Percentiles rank a stretch among this genome's conserved stretches.
phyloP scores from a whole-genome alignment of 2,797 vertebrate species.

The Karalla daura region DNA sequence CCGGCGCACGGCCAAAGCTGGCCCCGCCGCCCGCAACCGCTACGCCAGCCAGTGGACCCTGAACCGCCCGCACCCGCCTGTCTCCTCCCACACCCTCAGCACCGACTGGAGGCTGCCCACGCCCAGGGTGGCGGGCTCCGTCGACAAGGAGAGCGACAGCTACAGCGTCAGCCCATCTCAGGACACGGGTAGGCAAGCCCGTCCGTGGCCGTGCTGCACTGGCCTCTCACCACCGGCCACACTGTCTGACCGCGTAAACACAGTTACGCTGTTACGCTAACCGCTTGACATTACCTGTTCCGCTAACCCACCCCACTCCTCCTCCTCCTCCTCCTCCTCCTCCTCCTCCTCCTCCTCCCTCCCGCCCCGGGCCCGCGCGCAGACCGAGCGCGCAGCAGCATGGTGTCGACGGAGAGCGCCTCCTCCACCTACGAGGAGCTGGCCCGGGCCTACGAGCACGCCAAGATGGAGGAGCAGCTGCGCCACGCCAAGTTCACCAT shows the following conservation, averaged over 20 bases:
- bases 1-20: constrained; percentile 93
- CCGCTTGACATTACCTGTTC: constrained; percentile 46
- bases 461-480: constrained; percentile 99
- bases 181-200: constrained; percentile 88
- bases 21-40: constrained; percentile 92
- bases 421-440: constrained; percentile 98
- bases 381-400: constrained; percentile 98
- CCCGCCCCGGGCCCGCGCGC: constrained; percentile 7
- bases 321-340: too few species aligned
- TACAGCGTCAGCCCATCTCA: constrained; percentile 99
- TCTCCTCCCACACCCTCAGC: constrained; percentile 96
- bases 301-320: too few species aligned
- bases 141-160: constrained; percentile 98
- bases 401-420: constrained; percentile 99
- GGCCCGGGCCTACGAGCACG: constrained; percentile 97
- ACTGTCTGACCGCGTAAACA: constrained; percentile 9
- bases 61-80: constrained; percentile 94
- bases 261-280: constrained; percentile 33
- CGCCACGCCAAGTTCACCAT: constrained; percentile 99
- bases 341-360: too few species aligned
- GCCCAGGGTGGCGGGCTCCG: constrained; percentile 91
- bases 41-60: constrained; percentile 99
- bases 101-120: constrained; percentile 98
- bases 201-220: too few species aligned
- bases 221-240: too few species aligned